phyloP scores from a whole-genome alignment of 1,140 invertebrate species.

The Neodiprion pinetum region DNA sequence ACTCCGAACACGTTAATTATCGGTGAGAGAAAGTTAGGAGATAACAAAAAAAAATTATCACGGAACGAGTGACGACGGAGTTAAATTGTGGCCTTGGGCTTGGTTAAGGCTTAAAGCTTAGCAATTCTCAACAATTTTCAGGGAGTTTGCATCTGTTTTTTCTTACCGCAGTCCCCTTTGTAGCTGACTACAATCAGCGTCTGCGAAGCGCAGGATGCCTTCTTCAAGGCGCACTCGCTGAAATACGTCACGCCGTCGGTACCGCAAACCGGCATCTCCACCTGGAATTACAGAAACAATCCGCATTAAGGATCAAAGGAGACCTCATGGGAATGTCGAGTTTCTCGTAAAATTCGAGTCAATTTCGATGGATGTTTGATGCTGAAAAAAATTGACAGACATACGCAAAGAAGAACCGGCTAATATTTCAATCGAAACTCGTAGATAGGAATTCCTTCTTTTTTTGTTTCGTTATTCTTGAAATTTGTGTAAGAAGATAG shows the following conservation, averaged over 20 bases:
- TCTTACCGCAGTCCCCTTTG: slow-evolving; percentile 86
- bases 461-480: too few species aligned
- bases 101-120: neutral
- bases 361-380: neutral
- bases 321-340: neutral
- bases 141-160: neutral
- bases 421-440: too few species aligned
- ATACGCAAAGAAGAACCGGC: too few species aligned
- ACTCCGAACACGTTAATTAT: too few species aligned
- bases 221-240: slow-evolving; percentile 76
- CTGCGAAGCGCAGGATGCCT: slow-evolving; percentile 69
- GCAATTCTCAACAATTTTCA: neutral
- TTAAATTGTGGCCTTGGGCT: neutral
- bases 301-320: slow-evolving; percentile 6
- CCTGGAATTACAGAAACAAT: slow-evolving; percentile 48
- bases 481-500: too few species aligned
- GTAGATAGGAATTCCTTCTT: too few species aligned
- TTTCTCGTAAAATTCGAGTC: neutral
- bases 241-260: slow-evolving; percentile 77
- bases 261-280: slow-evolving; percentile 72
- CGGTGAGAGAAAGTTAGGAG: too few species aligned
- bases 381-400: too few species aligned
- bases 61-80: neutral
- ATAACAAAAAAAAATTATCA: neutral
- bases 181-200: slow-evolving; percentile 74